Conservation (phyloP, 2,113 vertebrate genomes). For the Stomatorhinus ivindoensis region DNA sequence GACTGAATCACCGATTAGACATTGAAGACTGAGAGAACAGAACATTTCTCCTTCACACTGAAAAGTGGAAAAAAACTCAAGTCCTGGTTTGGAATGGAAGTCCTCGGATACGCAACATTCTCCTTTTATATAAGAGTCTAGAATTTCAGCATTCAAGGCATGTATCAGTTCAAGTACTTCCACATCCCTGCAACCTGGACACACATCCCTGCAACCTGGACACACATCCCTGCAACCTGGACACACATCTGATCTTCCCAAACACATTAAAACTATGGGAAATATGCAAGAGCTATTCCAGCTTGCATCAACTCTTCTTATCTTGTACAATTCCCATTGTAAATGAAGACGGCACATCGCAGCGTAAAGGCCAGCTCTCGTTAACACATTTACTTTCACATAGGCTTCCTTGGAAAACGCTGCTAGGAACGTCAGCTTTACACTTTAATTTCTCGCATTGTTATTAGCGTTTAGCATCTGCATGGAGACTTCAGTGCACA, state of each 20-base stretch:
- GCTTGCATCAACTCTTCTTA: neutral
- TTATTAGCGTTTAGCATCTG: neutral
- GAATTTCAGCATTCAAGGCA: neutral
- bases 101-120: neutral
- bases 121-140: neutral
- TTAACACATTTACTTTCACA: neutral
- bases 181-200: neutral
- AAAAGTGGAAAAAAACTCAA: neutral
- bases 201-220: neutral
- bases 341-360: neutral
- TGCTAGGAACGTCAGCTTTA: neutral
- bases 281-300: neutral
- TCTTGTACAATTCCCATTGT: neutral
- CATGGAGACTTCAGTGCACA: neutral
- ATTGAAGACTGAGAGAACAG: neutral
- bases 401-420: neutral
- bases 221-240: neutral
- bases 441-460: neutral
- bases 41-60: neutral
- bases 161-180: neutral
- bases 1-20: neutral
- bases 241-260: neutral
- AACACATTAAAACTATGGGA: neutral
- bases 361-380: neutral
- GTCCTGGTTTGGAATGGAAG: neutral